phyloP scores from a whole-genome alignment of 2,888 invertebrate genomes.

The Galerucella nymphaeae region DNA sequence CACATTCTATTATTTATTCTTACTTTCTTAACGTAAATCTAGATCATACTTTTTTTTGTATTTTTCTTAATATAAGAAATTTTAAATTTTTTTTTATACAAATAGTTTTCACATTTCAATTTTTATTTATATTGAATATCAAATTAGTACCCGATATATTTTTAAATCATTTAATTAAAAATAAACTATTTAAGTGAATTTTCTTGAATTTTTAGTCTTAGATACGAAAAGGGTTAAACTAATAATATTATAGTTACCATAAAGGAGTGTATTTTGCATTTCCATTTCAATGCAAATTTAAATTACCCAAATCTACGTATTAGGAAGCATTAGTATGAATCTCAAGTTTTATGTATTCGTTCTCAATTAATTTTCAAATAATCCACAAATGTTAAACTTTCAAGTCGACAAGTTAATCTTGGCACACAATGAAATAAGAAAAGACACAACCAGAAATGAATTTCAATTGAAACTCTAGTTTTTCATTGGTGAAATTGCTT shows the following conservation, averaged over 20 bases:
- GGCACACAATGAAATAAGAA: too few species aligned
- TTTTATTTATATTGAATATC: not conserved
- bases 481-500: too few species aligned
- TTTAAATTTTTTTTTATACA: not conserved
- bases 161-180: too few species aligned
- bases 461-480: too few species aligned
- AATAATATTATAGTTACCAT: not conserved
- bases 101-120: not conserved
- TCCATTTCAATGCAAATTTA: too few species aligned
- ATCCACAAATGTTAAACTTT: too few species aligned
- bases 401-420: too few species aligned
- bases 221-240: not conserved
- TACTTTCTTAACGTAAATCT: not conserved
- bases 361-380: too few species aligned
- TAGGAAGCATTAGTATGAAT: not conserved
- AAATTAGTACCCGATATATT: not conserved
- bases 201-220: slow-evolving; percentile 26
- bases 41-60: not conserved
- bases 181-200: not conserved
- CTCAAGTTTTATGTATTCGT: too few species aligned
- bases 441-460: too few species aligned
- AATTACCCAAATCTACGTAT: not conserved
- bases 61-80: slow-evolving; percentile 13
- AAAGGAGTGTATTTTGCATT: too few species aligned
- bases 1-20: not conserved